Conservation (phyloP, 2,113 vertebrate genomes). For the Ginglymostoma cirratum region DNA sequence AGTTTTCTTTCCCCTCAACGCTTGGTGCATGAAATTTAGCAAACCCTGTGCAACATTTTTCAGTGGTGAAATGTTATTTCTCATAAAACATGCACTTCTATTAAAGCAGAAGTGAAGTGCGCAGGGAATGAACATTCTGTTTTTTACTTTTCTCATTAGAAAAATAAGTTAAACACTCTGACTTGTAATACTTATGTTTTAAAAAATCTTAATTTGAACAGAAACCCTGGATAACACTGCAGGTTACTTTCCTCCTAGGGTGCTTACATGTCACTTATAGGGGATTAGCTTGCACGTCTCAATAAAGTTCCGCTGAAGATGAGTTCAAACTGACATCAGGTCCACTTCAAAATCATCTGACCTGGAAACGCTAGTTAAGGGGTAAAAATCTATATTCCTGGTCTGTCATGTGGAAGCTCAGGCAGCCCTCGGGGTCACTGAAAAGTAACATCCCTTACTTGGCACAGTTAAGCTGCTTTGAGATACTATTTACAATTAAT, state of each 20-base stretch:
- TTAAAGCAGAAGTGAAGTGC: neutral
- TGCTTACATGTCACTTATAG: neutral
- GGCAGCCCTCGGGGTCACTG: neutral
- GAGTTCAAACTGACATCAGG: neutral
- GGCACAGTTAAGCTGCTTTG: neutral
- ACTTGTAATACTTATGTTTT: neutral
- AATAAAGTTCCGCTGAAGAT: neutral
- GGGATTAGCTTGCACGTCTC: neutral
- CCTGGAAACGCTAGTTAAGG: neutral
- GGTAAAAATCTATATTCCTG: neutral
- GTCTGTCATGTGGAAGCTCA: neutral
- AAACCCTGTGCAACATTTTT: neutral
- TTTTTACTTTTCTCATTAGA: neutral
- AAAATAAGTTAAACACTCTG: neutral
- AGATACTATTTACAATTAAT: neutral
- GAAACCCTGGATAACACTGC: neutral
- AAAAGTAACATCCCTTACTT: neutral
- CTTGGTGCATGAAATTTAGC: neutral
- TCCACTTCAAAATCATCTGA: neutral
- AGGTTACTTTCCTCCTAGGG: neutral
- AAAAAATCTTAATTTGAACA: neutral
- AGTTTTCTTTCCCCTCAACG: neutral
- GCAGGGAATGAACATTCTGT: neutral
- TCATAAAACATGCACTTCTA: neutral
- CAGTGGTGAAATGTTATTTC: neutral